These are phyloP conservation scores for Lagopus muta DNA, from an alignment of 2,113 vertebrate genomes.

Conservation along the genomic window DNA sequence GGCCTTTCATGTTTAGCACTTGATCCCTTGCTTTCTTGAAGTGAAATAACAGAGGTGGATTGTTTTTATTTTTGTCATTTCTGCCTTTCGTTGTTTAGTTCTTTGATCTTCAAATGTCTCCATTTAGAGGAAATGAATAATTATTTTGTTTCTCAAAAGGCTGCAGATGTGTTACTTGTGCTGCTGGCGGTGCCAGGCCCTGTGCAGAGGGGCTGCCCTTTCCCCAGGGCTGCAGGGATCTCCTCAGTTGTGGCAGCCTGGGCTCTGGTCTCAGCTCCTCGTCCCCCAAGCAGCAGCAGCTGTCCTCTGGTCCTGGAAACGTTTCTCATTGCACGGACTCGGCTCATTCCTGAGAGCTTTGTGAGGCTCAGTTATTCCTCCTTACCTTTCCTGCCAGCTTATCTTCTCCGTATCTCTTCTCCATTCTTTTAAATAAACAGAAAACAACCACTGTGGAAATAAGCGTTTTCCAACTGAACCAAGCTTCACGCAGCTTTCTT, in stretches of 20 bases:
- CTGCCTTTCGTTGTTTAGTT: neutral
- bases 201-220: neutral
- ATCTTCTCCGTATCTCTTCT: neutral
- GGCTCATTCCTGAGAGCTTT: neutral
- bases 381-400: neutral
- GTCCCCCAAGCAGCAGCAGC: neutral
- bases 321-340: neutral
- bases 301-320: rapidly evolving
- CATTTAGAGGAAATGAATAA: neutral
- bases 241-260: neutral
- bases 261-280: neutral
- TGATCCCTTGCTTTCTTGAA: neutral
- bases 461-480: neutral
- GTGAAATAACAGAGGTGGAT: neutral
- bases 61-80: neutral
- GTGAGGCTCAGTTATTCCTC: neutral
- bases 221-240: rapidly evolving
- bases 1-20: neutral
- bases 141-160: neutral
- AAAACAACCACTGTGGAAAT: neutral
- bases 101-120: neutral
- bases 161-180: neutral
- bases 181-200: neutral
- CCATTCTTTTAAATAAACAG: neutral
- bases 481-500: neutral